Base-by-base conservation (phyloP, 2,888 invertebrate genomes). In the Zaprionus lineosus region DNA sequence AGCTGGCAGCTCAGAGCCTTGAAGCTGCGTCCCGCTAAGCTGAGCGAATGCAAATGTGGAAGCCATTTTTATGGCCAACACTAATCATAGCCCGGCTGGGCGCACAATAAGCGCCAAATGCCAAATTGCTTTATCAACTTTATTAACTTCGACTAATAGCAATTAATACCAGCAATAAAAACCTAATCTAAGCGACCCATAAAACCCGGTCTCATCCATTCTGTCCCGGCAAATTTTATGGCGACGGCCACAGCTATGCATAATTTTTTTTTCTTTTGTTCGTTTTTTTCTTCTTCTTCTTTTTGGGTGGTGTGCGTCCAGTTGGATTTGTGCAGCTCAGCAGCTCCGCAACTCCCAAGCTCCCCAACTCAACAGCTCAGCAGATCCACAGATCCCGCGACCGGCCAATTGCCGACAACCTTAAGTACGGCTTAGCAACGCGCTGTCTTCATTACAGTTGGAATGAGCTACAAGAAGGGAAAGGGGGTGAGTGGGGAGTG, bases 101-200 rank as follows among this genome's bases (percentile, higher is more conserved):
- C 60, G 58, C 74, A 60, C 69, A 60, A 83, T 85, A 79, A 76
- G 81, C 81, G 86, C 66, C 74, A 84, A 86, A 84, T 74, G 81
- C 79, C 79, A 84, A 82, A 82, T 82, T 82, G 86, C 82, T 86
- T 86, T 84, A 82, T 82, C 85, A 86, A 86, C 73, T 82, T 86
- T 82, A 82, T 82, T 86, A 84, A 82, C 79, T 82, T 82, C 70
- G 75, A 79, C 86, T 84, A 86, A 84, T 83, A 83, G 79, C 85
- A 82, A 86, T 86, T 83, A 82, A 86, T 86, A 86, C 83, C 70
- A 58, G 75, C 83, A 82, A 86, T 82, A 82, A 82, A 82, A 82
- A 70, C 64, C 83, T 86, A 86, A 84, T 86, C 85, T 86, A 77
- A 74, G 68, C 79, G 52, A 59, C 21, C 60, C 84, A 77, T 75